These are phyloP conservation scores for Equus przewalskii DNA, from an alignment of 2,113 vertebrate species.

Conservation along the genomic window DNA sequence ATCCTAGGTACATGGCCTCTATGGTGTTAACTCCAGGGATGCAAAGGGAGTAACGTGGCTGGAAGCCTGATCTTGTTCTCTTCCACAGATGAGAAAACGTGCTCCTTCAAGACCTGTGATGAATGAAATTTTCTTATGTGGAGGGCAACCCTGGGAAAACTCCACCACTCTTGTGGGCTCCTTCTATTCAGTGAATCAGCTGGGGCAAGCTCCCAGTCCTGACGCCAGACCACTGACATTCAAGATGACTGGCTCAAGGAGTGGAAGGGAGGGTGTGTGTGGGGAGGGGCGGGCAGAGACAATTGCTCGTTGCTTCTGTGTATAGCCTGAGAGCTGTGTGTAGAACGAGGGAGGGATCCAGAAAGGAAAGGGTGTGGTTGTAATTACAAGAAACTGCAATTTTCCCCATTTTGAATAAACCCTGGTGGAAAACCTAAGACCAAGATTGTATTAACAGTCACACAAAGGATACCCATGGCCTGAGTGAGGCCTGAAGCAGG, in stretches of 20 bases:
- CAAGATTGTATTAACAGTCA: neutral
- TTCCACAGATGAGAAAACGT: neutral
- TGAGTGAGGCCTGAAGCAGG: neutral
- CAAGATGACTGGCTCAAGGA: neutral
- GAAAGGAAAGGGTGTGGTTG: neutral
- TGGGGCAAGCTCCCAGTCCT: neutral
- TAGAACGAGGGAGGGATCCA: neutral
- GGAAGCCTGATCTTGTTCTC: neutral
- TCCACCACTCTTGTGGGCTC: neutral
- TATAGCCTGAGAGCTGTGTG: neutral
- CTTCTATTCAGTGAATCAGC: neutral
- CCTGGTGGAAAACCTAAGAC: neutral
- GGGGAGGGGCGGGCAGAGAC: no score
- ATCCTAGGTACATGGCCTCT: neutral
- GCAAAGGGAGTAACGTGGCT: accelerated
- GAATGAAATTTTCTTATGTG: neutral
- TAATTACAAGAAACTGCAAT: neutral
- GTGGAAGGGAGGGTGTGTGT: neutral
- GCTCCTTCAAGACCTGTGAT: neutral
- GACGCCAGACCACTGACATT: neutral
- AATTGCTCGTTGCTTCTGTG: neutral
- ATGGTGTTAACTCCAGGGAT: neutral
- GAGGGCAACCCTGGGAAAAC: neutral
- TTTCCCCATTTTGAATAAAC: neutral
- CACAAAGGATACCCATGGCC: neutral